Evolutionary conservation across 2,113 vertebrate genomes (phyloP).

Genomic region (Catagonus wagneri): DNA sequence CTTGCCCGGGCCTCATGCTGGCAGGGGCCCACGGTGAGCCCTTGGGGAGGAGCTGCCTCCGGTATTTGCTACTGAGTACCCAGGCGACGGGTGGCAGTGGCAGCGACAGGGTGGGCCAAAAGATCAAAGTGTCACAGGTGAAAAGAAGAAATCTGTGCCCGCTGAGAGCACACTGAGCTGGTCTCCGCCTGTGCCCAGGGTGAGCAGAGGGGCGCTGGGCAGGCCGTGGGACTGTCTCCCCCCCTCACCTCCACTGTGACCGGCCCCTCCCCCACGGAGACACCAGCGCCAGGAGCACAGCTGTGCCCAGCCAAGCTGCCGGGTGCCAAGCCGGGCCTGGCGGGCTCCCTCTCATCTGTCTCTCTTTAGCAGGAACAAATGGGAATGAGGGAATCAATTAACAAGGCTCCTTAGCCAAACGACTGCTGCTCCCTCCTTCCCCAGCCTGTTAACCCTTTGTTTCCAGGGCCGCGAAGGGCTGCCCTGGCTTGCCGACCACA

Average conservation of each 20-base stretch:
- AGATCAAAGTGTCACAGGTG: constrained; percentile 40
- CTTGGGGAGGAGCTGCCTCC: neutral
- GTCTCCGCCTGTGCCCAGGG: neutral
- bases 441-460: constrained; percentile 78
- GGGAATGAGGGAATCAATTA: constrained; percentile 98
- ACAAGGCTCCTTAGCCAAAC: constrained; percentile 93
- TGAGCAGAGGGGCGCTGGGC: neutral
- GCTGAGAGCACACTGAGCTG: neutral
- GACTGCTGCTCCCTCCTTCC: constrained; percentile 88
- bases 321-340: constrained; percentile 92
- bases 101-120: neutral
- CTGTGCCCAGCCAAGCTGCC: constrained; percentile 89
- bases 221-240: neutral
- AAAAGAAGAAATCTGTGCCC: constrained; percentile 50
- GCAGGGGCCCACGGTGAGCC: neutral
- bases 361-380: constrained; percentile 96
- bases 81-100: neutral
- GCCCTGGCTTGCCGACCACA: neutral
- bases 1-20: constrained; percentile 24
- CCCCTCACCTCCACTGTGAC: constrained; percentile 61
- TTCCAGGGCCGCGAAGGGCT: constrained; percentile 68
- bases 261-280: constrained; percentile 66
- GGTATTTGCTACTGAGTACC: constrained; percentile 20
- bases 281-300: constrained; percentile 88
- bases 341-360: constrained; percentile 93